Conservation (phyloP, 2,113 vertebrate species). For the Apodemus speciosus region DNA sequence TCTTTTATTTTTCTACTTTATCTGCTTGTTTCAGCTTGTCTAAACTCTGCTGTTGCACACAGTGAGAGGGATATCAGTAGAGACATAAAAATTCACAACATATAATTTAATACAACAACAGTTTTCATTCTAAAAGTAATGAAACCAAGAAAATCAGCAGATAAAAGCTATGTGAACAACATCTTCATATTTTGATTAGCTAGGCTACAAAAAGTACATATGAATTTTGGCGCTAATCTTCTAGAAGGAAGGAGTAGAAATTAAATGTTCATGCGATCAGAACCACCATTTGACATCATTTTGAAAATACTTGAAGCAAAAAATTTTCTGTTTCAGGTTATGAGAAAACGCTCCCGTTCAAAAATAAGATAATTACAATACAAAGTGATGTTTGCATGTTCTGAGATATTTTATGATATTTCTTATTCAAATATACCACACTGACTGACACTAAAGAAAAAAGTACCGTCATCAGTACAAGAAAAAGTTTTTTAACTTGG, state of each 20-base stretch:
- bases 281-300: constrained; percentile 21
- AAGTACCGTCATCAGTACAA: neutral
- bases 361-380: constrained; percentile 38
- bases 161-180: neutral
- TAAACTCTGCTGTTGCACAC: neutral
- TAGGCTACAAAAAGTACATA: neutral
- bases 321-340: constrained; percentile 62
- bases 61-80: neutral
- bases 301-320: constrained; percentile 17
- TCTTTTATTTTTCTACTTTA: constrained; percentile 14
- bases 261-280: constrained; percentile 8
- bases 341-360: constrained; percentile 25
- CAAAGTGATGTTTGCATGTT: neutral
- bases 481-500: neutral
- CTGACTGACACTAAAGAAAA: neutral
- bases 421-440: constrained; percentile 43
- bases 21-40: neutral
- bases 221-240: constrained; percentile 18
- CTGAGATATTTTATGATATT: constrained; percentile 42
- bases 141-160: neutral
- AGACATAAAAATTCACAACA: neutral
- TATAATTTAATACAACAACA: neutral
- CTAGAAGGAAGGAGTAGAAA: constrained; percentile 61
- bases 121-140: constrained; percentile 46
- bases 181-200: constrained; percentile 49